These are phyloP conservation scores for Ceratina japonica DNA, from an alignment of 1,140 invertebrate genomes.

Conservation along the genomic window DNA sequence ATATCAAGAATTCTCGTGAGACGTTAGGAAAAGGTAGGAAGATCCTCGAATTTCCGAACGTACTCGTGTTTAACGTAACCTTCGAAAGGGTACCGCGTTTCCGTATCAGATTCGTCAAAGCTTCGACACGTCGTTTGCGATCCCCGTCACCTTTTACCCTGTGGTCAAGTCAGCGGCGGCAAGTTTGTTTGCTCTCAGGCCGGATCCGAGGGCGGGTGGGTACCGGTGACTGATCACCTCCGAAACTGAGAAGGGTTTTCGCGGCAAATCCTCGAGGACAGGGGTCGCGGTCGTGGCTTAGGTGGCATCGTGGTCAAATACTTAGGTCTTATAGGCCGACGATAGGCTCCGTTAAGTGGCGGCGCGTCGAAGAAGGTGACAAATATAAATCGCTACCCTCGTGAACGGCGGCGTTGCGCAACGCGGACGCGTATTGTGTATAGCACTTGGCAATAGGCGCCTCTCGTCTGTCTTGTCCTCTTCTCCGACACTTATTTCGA, in stretches of 20 bases:
- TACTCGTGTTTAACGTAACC: neutral
- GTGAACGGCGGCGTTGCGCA: neutral
- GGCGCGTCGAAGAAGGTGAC: neutral
- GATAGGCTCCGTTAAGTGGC: conserved; percentile 30
- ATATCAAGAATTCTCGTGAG: too few relatives aligned
- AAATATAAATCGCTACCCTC: conserved; percentile 17
- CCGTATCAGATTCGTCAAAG: conserved; percentile 51
- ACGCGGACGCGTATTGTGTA: neutral
- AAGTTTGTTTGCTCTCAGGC: conserved; percentile 59
- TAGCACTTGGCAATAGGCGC: neutral
- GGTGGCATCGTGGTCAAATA: conserved; percentile 38
- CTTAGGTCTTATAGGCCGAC: conserved; percentile 42
- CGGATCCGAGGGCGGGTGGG: conserved; percentile 23
- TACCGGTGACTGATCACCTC: conserved; percentile 63
- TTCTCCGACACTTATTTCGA: neutral
- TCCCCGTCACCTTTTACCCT: conserved; percentile 23
- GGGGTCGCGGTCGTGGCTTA: conserved; percentile 61
- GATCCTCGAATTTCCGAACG: too few relatives aligned
- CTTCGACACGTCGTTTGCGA: conserved; percentile 51
- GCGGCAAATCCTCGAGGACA: conserved; percentile 66
- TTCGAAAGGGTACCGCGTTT: conserved; percentile 5
- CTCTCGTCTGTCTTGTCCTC: neutral
- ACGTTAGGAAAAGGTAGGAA: too few relatives aligned
- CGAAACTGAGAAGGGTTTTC: conserved; percentile 60
- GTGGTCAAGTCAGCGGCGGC: conserved; percentile 44